Evolutionary conservation across 2,113 vertebrate genomes (phyloP), one percentile per base, ranked within the genome.

Genomic region (Onychorhynchus coronatus): DNA sequence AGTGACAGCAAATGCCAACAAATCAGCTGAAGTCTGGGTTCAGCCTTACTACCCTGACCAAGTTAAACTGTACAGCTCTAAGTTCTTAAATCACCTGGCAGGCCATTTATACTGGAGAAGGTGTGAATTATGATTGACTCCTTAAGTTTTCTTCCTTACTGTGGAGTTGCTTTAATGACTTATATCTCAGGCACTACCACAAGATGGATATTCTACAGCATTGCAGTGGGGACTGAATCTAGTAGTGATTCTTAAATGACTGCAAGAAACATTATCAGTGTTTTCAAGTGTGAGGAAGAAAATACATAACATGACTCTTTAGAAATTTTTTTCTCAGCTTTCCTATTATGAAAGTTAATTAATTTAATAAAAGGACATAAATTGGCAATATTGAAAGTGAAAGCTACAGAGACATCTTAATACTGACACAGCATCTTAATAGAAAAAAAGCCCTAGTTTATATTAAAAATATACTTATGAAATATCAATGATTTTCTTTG

Each of bases 71-170:
- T 19, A 70, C 44, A 71, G 67, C 77, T 81, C 59, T 46, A 83
- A 92, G 91, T 95, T 81, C 91, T 94, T 97, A 96, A 96, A 97
- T 97, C 96, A 97, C 47, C 85, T 91, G 52, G 74, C 58, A 61
- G 55, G 65, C 50, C 79, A 70, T 93, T 96, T 97, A 88, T 89
- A 93, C 76, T 70, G 31, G 62, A 95, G 42, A 95, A 93, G 74
- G 72, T 27, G 27, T 97, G 94, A 97, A 52, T 97, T 97, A 97
- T 21, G 62, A 47, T 93, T 70, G 95, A 74, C 59, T 97, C 93
- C 70, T 92, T 97, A 93, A 96, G 93, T 94, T 96, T 98, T 91
- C 94, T 96, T 95, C 84, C 74, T 95, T 89, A 65, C 68, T 92
- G 89, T 80, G 91, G 77, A 35, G 58, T 47, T 97, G 84, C 93